Base-by-base conservation (phyloP, 2,888 invertebrate genomes). In the Molorchus minor region DNA sequence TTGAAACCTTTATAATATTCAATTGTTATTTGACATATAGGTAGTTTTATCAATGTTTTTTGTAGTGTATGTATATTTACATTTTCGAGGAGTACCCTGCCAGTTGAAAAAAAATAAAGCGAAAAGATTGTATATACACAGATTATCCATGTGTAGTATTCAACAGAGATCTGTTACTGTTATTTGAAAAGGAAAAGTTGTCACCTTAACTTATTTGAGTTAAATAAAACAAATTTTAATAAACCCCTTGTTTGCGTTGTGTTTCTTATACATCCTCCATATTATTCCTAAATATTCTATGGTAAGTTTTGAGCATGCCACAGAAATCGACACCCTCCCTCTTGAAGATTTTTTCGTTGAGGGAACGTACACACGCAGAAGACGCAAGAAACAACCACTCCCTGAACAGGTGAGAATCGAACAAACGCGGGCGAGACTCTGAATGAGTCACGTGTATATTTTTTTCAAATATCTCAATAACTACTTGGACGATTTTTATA, bases 171-270 rank as follows among this genome's bases (percentile, higher is more conserved):
- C 76, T 80, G 79, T 81, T 80, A 79, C 79, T 80, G 80, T 80
- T 80, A 80, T 79, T 77, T 76, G 73, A 77, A 74, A 52, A 25
- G 25, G n/a, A n/a, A 77, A 75, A 79, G 77, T 80, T 80, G 80
- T 80, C 80, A 80, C 78, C 78, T 33, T 80, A 80, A 80, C 80
- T 80, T 80, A 80, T 80, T 80, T 81, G 77, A 80, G 80, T 81
- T 80, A 79, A 33, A 79, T 79, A 79, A 80, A 81, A 76, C 71
- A 78, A 77, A 76, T 80, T 80, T 80, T 80, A 80, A 76, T 79
- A 80, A 75, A 68, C 5, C n/a, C 38, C 35, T 29, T 2, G 47
- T 56, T 58, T 55, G 7, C 45, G 25, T 29, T 43, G 10, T 12
- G 10, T 21, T 35, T 52, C 30, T 40, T 41, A 29, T 12, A 13